phyloP scores from a whole-genome alignment of 2,888 invertebrate species.

The Mythimna ferrago region DNA sequence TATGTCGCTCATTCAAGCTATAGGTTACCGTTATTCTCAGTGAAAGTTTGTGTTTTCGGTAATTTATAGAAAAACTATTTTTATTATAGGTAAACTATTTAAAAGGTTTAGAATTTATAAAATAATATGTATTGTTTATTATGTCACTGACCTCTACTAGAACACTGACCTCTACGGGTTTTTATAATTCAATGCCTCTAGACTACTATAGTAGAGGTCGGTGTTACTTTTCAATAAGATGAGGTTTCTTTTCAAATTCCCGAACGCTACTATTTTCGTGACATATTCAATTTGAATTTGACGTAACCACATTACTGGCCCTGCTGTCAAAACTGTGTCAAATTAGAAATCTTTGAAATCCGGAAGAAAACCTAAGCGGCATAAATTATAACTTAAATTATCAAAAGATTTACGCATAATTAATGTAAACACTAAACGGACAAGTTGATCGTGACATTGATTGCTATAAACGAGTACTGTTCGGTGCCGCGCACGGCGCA shows the following conservation, averaged over 20 bases:
- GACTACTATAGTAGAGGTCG: too few relatives aligned
- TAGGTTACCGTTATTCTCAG: conserved; percentile 53
- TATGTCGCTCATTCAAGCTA: conserved; percentile 35
- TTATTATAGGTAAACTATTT: neutral
- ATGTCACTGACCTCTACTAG: too few relatives aligned
- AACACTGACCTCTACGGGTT: too few relatives aligned
- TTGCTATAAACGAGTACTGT: conserved; percentile 45
- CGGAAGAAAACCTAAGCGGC: conserved; percentile 16
- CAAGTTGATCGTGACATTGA: conserved; percentile 58
- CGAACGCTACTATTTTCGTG: conserved; percentile 38
- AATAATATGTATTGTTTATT: neutral
- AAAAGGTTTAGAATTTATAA: neutral
- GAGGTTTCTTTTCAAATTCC: conserved; percentile 7
- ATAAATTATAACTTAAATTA: conserved; percentile 23
- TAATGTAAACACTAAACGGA: conserved; percentile 32
- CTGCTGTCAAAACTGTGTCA: conserved; percentile 52
- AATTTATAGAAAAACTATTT: neutral
- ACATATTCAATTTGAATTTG: conserved; percentile 49
- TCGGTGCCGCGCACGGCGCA: conserved; percentile 52
- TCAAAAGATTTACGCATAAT: conserved; percentile 27
- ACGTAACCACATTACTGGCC: conserved; percentile 29
- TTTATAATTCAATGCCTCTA: too few relatives aligned
- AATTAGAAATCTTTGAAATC: conserved; percentile 39
- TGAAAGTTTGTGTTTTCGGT: conserved; percentile 47
- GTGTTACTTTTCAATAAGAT: neutral